Conservation (phyloP, 2,797 vertebrate species). For the Rousettus madagascariensis region DNA sequence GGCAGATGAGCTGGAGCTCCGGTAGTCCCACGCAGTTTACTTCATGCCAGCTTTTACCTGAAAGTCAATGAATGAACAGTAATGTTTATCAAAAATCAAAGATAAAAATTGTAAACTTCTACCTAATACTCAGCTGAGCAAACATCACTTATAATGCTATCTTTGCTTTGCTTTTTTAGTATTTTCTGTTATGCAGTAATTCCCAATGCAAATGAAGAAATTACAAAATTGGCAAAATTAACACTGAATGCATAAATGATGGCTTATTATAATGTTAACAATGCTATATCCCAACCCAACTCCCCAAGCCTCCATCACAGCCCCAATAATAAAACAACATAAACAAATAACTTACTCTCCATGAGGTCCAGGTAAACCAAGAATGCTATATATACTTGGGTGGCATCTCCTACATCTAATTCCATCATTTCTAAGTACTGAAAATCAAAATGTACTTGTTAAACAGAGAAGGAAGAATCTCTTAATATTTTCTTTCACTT, state of each 20-base stretch:
- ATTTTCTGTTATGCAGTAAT: neutral
- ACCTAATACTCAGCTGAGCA: neutral
- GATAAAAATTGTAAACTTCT: conserved; percentile 1
- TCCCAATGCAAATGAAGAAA: neutral
- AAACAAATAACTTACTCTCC: conserved; percentile 84
- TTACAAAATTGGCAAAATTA: conserved; percentile 28
- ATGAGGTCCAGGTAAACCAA: conserved; percentile 94
- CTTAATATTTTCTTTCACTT: conserved; percentile 39
- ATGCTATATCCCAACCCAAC: neutral
- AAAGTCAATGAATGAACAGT: neutral
- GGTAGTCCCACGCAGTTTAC: conserved; percentile 87
- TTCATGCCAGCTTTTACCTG: conserved; percentile 89
- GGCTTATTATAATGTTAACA: neutral
- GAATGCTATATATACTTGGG: conserved; percentile 92
- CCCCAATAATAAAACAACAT: conserved; percentile 30
- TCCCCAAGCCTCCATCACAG: neutral
- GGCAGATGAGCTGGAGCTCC: conserved; percentile 90
- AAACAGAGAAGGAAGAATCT: conserved; percentile 57
- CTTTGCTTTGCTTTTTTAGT: neutral
- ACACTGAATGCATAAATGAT: neutral
- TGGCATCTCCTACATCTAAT: conserved; percentile 89
- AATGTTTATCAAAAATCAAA: conserved; percentile 40
- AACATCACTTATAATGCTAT: neutral
- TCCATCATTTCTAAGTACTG: conserved; percentile 92
- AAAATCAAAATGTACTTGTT: conserved; percentile 63